These are phyloP conservation scores for Empidonax traillii DNA, from an alignment of 2,113 vertebrate genomes.

Conservation along the genomic window DNA sequence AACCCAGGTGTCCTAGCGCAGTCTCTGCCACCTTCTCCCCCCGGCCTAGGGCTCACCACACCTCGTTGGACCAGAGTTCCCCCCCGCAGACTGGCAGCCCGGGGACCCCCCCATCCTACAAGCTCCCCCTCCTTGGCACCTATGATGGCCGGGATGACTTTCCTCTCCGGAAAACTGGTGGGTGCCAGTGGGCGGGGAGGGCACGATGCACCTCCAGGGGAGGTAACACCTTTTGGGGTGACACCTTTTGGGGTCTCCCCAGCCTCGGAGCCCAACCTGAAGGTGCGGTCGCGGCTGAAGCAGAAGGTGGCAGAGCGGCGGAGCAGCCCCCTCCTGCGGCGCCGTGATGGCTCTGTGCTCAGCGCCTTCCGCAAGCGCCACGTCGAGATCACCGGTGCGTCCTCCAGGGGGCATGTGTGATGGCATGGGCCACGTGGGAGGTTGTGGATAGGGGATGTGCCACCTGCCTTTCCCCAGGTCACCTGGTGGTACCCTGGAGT, in stretches of 20 bases:
- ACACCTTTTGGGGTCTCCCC: background rate
- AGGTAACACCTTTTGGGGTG: background rate
- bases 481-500: too few relatives aligned
- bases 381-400: conserved; percentile 80
- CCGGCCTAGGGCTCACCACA: conserved; percentile 82
- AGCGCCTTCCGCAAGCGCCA: conserved; percentile 94
- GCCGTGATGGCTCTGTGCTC: conserved; percentile 92
- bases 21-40: background rate
- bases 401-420: too few relatives aligned
- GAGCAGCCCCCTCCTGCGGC: conserved; percentile 90
- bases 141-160: conserved; percentile 93
- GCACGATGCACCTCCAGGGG: rapidly evolving
- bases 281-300: conserved; percentile 94
- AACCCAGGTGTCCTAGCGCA: background rate
- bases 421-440: too few relatives aligned
- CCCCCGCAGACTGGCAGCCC: conserved; percentile 87
- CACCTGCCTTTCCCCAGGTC: background rate
- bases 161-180: conserved; percentile 94
- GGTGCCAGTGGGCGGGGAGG: background rate
- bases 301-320: conserved; percentile 94
- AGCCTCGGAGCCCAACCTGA: conserved; percentile 97
- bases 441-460: background rate
- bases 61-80: conserved; percentile 93
- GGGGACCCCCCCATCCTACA: conserved; percentile 82
- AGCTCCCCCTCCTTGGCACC: conserved; percentile 86